Evolutionary conservation across 2,113 vertebrate species (phyloP), one percentile per base, ranked within the genome.

Genomic region (Calidris pugnax): DNA sequence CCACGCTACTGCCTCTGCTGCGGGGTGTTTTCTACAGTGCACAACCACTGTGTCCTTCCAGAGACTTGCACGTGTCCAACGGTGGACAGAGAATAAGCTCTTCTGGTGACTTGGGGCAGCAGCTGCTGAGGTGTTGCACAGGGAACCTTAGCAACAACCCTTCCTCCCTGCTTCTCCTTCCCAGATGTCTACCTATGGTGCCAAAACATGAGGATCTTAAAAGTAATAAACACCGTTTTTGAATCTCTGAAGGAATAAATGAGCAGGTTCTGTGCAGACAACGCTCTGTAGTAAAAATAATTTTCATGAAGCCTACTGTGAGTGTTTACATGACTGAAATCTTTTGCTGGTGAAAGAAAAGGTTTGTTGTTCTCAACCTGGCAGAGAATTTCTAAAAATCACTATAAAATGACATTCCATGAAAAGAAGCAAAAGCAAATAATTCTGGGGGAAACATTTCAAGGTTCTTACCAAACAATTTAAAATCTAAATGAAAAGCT

Each of bases 401-500:
- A 28, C 50, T 68, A 26, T 75, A 91, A 62, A 84, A 47, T 78
- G 23, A 59, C 59, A 93, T 50, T 53, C 73, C 48, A 57, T 14
- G 35, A 72, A 72, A 72, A 93, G 28, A 14, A 80, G 24, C 45
- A 85, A 85, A 66, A 75, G 30, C 39, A 91, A 96, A 88, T 73
- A 80, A 72, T 67, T 76, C 10, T 35, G 48, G 6, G 16, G 63
- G 50, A 92, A 75, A 51, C 30, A 59, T 63, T 81, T 85, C 9
- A 63, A 45, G 6, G 82, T 93, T 94, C 47, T 87, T 95, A 41
- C 30, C 28, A 72, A 87, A 85, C 63, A 77, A 60, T 82, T 87
- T 84, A 94, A 91, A 95, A 85, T 51, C 5, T 83, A 72, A 90
- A 69, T 14, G 55, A 74, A 87, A 83, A 89, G 16, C 16, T 39